Base-by-base conservation (phyloP, 2,888 invertebrate genomes). In the Ophraella communa region DNA sequence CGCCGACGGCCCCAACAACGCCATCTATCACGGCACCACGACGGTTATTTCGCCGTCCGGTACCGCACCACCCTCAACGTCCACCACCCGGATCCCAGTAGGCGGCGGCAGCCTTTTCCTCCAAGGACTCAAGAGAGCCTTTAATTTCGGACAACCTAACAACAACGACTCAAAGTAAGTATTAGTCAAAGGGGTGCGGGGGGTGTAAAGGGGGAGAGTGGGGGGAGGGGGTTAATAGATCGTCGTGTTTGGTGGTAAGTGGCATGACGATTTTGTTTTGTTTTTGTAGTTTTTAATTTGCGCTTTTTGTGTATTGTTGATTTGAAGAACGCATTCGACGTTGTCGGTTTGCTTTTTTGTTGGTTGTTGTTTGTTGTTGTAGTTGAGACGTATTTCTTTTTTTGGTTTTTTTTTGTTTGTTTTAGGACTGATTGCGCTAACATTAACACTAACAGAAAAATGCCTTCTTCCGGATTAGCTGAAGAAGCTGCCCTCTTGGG, bases 401-500 rank as follows among this genome's bases (percentile, higher is more conserved):
- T n/a, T n/a, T n/a, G n/a, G n/a, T n/a, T n/a, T n/a, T n/a, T n/a
- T n/a, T 65, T 66, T 60, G 67, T 72, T 73, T 75, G 74, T 78
- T 78, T 73, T 76, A 82, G 82, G 82, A 80, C 78, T 73, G 80
- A 81, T 77, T 79, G 78, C 75, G 76, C 77, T 74, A 77, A 79
- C 69, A 73, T 78, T 74, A 81, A 79, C 76, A 79, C 80, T 75
- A 80, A 80, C 66, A 81, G 78, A 75, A 89, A 85, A 83, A 91
- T 91, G 91, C 90, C 91, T 76, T 84, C 89, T 73, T 87, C 88
- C 71, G 82, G 82, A 77, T 88, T 86, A 76, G 90, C 92, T 82
- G 94, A 94, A 87, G 93, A 94, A 86, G 91, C 93, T 75, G 92
- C 93, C 80, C 89, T 94, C 70, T 86, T 94, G 82, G 92, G 94